phyloP scores from a whole-genome alignment of 2,113 vertebrate genomes.

The Sebastes fasciatus region DNA sequence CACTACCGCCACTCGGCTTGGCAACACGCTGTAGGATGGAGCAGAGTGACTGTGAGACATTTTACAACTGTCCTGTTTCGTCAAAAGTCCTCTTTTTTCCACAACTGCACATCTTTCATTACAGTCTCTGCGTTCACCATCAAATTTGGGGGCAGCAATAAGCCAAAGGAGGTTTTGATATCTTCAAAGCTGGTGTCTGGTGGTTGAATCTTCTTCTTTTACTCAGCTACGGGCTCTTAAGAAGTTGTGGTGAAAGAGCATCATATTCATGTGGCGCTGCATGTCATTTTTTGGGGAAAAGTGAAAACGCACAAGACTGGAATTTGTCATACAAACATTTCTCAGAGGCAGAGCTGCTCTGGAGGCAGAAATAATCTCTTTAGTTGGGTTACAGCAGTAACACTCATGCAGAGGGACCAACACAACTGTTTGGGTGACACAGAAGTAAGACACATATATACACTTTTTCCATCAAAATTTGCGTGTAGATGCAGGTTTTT shows the following conservation, averaged over 20 bases:
- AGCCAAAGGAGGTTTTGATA: neutral
- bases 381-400: conserved; percentile 14
- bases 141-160: neutral
- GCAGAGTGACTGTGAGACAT: conserved; percentile 1
- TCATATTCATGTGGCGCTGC: conserved; percentile 11
- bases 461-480: no score
- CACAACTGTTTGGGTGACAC: neutral
- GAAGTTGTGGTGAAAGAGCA: neutral
- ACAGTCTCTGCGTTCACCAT: neutral
- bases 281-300: conserved; percentile 18
- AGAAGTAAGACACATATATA: no score
- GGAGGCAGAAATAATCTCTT: conserved; percentile 35
- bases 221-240: conserved; percentile 15
- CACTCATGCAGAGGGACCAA: neutral
- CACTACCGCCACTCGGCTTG: conserved; percentile 8
- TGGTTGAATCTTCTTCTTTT: conserved; percentile 13
- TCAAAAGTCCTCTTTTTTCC: neutral
- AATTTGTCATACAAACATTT: conserved; percentile 39
- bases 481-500: no score
- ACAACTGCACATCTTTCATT: neutral
- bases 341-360: conserved; percentile 47
- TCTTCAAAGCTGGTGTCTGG: conserved; percentile 2
- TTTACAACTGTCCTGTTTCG: conserved; percentile 4
- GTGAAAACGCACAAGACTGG: neutral
- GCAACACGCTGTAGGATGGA: conserved; percentile 15